These are phyloP conservation scores for chimpanzee (Pan troglodytes) DNA, from an alignment of 2,113 vertebrate species.

Conservation along the genomic window DNA sequence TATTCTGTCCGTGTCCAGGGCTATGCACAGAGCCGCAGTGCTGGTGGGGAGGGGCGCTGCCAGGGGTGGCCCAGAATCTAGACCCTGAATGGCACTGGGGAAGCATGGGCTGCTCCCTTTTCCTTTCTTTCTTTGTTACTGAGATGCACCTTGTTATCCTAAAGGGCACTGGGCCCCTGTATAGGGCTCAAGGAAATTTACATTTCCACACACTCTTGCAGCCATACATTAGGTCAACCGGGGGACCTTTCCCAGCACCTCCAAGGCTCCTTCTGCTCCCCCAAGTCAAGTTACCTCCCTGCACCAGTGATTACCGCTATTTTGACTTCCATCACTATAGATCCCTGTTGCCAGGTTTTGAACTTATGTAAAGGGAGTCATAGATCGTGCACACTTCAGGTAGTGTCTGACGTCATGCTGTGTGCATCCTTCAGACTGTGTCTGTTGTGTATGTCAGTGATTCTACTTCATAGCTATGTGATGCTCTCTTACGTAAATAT, in stretches of 20 bases:
- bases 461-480: not conserved
- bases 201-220: fast-evolving
- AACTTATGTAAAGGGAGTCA: not conserved
- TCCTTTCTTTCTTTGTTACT: not conserved
- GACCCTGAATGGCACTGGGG: not conserved
- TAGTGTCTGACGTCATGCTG: not conserved
- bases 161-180: not conserved
- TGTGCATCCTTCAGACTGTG: too few species aligned
- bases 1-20: not conserved
- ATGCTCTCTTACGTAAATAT: too few species aligned
- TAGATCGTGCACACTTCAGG: fast-evolving
- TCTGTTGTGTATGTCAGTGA: fast-evolving
- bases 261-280: not conserved
- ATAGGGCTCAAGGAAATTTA: not conserved
- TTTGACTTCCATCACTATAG: not conserved
- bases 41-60: not conserved
- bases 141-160: not conserved
- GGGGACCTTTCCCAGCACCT: too few species aligned
- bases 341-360: not conserved
- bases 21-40: constrained; percentile 79
- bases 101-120: not conserved
- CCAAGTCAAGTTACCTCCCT: too few species aligned
- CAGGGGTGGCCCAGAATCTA: not conserved
- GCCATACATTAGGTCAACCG: not conserved
- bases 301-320: not conserved